Conservation (phyloP, 2,113 vertebrate species). For the Zosterops japonicus region DNA sequence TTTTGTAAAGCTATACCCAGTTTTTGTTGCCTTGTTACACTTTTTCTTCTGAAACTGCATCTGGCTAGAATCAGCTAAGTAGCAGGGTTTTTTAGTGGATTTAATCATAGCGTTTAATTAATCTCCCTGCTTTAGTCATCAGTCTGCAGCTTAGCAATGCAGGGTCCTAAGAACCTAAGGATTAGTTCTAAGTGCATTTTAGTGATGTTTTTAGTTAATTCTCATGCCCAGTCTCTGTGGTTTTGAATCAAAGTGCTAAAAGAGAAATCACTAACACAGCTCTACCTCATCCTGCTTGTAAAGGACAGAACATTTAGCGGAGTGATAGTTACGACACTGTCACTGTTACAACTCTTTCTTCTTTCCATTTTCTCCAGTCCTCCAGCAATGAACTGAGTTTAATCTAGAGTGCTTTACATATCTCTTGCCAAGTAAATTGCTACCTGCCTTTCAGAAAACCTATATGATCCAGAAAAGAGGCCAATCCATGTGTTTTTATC, state of each 20-base stretch:
- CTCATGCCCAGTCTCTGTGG: not conserved
- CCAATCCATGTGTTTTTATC: not conserved
- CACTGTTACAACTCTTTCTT: not conserved
- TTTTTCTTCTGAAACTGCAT: not conserved
- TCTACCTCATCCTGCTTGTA: not conserved
- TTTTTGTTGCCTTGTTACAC: not conserved
- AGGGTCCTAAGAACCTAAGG: slow-evolving; percentile 6
- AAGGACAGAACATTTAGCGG: not conserved
- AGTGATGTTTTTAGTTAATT: not conserved
- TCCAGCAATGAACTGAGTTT: not conserved
- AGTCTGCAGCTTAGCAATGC: not conserved
- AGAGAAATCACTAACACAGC: not conserved
- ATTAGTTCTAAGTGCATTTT: not conserved
- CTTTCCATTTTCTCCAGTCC: not conserved
- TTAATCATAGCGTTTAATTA: slow-evolving; percentile 13
- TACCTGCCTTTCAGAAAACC: not conserved
- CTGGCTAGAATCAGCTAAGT: not conserved
- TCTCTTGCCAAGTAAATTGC: not conserved
- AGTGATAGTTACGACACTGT: not conserved
- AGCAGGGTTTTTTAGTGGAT: not conserved
- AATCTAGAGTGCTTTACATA: not conserved
- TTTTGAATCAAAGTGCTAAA: not conserved
- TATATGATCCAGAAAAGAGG: not conserved
- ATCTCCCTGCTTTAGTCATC: not conserved
- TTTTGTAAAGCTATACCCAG: not conserved